Percentiles rank a stretch among this genome's conserved stretches.
Conservation (phyloP, 2,888 invertebrate genomes). For the Trichogramma evanescens region DNA sequence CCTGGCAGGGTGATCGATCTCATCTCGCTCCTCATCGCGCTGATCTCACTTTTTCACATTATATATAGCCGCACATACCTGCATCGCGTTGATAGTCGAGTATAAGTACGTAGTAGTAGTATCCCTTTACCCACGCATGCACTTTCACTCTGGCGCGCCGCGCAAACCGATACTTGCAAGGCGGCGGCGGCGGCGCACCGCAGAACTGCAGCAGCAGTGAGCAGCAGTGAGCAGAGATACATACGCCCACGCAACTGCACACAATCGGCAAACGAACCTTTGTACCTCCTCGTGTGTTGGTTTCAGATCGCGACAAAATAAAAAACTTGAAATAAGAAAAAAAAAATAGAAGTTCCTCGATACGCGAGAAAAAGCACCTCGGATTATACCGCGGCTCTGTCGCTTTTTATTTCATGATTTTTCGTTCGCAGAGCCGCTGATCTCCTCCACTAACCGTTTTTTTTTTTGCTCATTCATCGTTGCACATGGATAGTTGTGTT, state of each 20-base stretch:
- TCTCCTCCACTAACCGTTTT: too few species aligned
- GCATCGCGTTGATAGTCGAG: slow-evolving; percentile 1
- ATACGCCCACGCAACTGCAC: background rate
- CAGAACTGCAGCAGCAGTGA: background rate
- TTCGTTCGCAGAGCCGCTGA: too few species aligned
- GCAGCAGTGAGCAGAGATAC: background rate
- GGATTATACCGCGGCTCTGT: too few species aligned
- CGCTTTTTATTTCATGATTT: too few species aligned
- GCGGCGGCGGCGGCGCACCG: background rate
- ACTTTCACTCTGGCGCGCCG: background rate
- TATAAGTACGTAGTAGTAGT: too few species aligned
- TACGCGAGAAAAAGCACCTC: too few species aligned
- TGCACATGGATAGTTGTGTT: too few species aligned
- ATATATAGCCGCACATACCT: background rate
- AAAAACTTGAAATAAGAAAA: too few species aligned
- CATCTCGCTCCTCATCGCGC: background rate
- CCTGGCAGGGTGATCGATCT: background rate
- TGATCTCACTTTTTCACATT: background rate
- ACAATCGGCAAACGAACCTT: background rate
- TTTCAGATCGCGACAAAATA: too few species aligned
- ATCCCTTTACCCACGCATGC: background rate
- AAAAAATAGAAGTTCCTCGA: too few species aligned
- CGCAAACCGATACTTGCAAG: background rate
- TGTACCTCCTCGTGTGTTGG: background rate
- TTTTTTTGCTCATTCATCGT: too few species aligned